Evolutionary conservation across 1,140 invertebrate species (phyloP), one percentile per base, ranked within the genome.

Genomic region (Micrasema minimum): DNA sequence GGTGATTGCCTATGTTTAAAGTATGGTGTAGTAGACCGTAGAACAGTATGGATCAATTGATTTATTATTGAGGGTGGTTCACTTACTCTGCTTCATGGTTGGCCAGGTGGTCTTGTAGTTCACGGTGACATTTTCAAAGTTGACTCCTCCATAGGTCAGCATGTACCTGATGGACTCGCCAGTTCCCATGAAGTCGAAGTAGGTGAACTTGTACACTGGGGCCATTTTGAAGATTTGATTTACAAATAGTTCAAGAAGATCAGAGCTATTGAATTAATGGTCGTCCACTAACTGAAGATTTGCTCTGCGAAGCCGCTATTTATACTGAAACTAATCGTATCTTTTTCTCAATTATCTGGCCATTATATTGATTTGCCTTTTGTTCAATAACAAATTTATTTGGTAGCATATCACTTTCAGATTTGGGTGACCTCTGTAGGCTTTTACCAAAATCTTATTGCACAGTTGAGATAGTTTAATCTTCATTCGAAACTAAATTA

Each of bases 81-180:
- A 59, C 55, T 69, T 59, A 83, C 82, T 75, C 20, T 79, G 77
- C 72, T 90, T 90, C 0, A 89, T 43, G 45, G 84, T 80, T 10
- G 87, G 87, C 89, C 89, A 91, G 22, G n/a, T 85, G 77, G 26
- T 84, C 82, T 1, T 73, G 23, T 11, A 86, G 81, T 69, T 89
- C 84, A 62, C 90, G 85, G 5, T 86, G 41, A 69, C 77, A 78
- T 95, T 93, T 77, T 92, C 89, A 77, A 90, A 95, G 22, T 88
- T 85, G 14, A 90, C 82, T 51, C 84, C 87, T 5, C 85, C 88
- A 79, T 93, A 92, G 45, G 85, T 87, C 0, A 95, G 79, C 2
- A 96, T 77, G 59, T 90, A 90, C 41, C 93, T 86, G 55, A 92
- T 90, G 6, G 91, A 85, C 77, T 95, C 92, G 1, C 81, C 92